Conservation (phyloP, 2,797 vertebrate species). For the Microctenopoma steveboyesi region DNA sequence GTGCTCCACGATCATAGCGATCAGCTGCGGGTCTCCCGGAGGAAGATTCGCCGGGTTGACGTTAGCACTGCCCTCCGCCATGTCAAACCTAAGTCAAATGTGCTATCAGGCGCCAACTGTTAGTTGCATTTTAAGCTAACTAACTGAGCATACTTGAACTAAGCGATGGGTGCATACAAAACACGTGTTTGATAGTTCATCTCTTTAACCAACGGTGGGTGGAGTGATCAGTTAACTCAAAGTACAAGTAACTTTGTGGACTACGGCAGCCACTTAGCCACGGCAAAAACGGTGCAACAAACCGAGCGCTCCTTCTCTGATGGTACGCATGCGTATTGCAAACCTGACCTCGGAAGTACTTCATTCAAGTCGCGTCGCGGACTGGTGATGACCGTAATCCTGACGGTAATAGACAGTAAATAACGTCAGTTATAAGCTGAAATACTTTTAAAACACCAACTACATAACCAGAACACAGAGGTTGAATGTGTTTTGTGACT, state of each 20-base stretch:
- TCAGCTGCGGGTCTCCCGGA: slow-evolving; percentile 94
- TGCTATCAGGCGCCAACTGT: not conserved
- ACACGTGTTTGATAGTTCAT: not conserved
- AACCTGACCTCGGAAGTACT: slow-evolving; percentile 60
- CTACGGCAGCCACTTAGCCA: not conserved
- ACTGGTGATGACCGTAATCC: slow-evolving; percentile 10
- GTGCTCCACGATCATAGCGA: slow-evolving; percentile 94
- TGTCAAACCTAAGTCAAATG: slow-evolving; percentile 25
- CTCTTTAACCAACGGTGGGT: not conserved
- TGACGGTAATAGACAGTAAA: slow-evolving; percentile 4
- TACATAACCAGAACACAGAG: not conserved
- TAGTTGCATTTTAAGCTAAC: slow-evolving; percentile 21
- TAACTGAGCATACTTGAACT: not conserved
- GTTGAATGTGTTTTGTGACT: too few species aligned
- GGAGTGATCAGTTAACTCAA: not conserved
- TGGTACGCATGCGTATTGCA: slow-evolving; percentile 41
- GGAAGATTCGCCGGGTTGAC: slow-evolving; percentile 77
- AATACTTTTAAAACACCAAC: not conserved
- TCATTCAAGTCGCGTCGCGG: slow-evolving; percentile 54
- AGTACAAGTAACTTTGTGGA: too few species aligned
- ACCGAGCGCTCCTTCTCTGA: slow-evolving; percentile 12
- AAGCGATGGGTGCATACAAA: not conserved
- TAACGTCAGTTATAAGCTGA: not conserved
- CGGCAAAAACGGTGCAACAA: not conserved
- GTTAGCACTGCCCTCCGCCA: slow-evolving; percentile 77